Percentiles rank a stretch among this genome's conserved stretches.
phyloP scores from a whole-genome alignment of 2,888 invertebrate genomes.

The Panorpa germanica region DNA sequence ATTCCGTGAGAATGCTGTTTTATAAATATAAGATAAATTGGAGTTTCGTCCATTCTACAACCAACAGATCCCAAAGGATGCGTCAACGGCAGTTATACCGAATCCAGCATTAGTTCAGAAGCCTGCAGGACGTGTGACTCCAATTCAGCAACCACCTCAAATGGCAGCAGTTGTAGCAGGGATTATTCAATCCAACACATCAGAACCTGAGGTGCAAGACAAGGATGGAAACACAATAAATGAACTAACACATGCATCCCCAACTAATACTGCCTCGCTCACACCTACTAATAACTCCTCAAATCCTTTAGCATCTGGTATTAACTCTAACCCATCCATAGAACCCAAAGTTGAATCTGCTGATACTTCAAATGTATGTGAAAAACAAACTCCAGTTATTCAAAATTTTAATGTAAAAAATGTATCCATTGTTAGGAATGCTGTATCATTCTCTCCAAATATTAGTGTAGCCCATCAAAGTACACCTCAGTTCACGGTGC shows the following conservation, averaged over 20 bases:
- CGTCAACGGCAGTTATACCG: conserved; percentile 16
- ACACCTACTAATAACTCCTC: not conserved
- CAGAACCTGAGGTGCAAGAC: conserved; percentile 12
- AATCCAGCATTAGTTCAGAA: conserved; percentile 21
- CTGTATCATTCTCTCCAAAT: conserved; percentile 12
- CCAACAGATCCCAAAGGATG: conserved; percentile 38
- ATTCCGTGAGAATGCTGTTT: no score
- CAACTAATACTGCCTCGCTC: conserved; percentile 17
- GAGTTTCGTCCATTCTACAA: no score
- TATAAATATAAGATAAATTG: no score
- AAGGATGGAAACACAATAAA: conserved; percentile 18
- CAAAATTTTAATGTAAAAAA: no score
- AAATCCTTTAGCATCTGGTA: no score
- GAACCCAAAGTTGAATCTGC: no score
- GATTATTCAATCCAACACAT: conserved; percentile 9
- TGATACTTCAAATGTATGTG: conserved; percentile 11
- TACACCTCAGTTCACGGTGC: conserved; percentile 13
- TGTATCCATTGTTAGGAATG: no score
- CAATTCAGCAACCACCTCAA: not conserved
- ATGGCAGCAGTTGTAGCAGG: conserved; percentile 6
- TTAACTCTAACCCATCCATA: no score
- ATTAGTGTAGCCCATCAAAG: conserved; percentile 11
- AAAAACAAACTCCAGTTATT: no score
- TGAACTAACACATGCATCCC: conserved; percentile 24
- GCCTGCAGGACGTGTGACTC: conserved; percentile 7